Base-by-base conservation (phyloP, 1,140 invertebrate genomes). In the Cyrtorhinus lividipennis region DNA sequence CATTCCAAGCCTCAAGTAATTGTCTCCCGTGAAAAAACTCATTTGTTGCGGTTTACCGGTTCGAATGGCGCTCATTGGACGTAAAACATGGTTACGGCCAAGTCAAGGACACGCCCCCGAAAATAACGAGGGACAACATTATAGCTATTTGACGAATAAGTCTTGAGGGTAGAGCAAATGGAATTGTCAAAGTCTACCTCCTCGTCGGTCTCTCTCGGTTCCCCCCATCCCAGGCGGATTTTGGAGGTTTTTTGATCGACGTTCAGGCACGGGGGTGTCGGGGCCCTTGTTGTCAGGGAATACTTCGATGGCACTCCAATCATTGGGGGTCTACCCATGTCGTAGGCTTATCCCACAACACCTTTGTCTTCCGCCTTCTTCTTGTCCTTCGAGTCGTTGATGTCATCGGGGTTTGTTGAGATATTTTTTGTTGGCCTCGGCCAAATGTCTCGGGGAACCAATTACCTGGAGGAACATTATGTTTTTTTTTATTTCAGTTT, bases 81-180 rank as follows among this genome's bases (percentile, higher is more conserved):
- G 48, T 64, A 64, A 24, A 61, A 60, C 63, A 64, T 64, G 20
- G 53, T 44, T 8, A 65, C 64, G 44, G 25, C 56, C 12, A 62
- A 24, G 45, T 65, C 64, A 1, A 65, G 2, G 46, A 62, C 20
- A 58, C 56, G 5, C 53, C 22, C 27, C 64, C 64, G 38, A 56
- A 62, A 30, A 65, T 61, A n/a, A 65, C 58, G 18, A 65, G 26
- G 60, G 64, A 53, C 22, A 65, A 27, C 15, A 65, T 69, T 69
- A 68, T 45, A 69, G 68, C 63, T 70, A 86, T 78, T 86, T 86
- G 27, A 88, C 86, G 72, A 90, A 89, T 5, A 90, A 79, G 72
- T 89, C 86, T 89, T 89, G 12, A 90, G 75, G 10, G 86, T 86
- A 38, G 86, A 83, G 72, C 87, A 89, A 57, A 89, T 78, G 15